phyloP scores from a whole-genome alignment of 2,797 vertebrate genomes.

The Gymnoscopelus braueri region DNA sequence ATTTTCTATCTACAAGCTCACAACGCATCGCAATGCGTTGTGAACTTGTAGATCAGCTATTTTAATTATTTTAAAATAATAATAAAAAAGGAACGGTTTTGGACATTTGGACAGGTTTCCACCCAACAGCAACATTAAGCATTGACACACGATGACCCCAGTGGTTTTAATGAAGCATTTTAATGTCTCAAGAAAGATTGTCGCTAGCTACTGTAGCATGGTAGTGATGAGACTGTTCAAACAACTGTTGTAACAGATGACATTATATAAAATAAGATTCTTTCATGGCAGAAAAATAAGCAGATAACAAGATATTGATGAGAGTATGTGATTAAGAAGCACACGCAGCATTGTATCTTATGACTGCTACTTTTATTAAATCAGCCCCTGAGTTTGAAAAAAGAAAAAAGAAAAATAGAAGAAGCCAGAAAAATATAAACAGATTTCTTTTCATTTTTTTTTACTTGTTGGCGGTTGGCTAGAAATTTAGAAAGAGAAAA shows the following conservation, averaged over 20 bases:
- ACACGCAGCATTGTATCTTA: constrained; percentile 66
- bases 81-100: too few species aligned
- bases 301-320: constrained; percentile 60
- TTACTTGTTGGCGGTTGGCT: constrained; percentile 71
- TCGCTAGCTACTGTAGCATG: constrained; percentile 58
- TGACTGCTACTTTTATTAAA: constrained; percentile 71
- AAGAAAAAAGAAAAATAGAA: constrained; percentile 43
- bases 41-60: too few species aligned
- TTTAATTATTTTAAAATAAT: too few species aligned
- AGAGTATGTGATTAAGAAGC: constrained; percentile 69
- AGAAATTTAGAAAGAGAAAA: constrained; percentile 64
- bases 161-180: constrained; percentile 68
- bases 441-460: constrained; percentile 15
- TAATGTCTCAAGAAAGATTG: constrained; percentile 74
- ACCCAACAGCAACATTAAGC: not conserved
- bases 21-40: too few species aligned
- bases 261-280: constrained; percentile 64
- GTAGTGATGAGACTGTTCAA: constrained; percentile 59
- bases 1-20: too few species aligned
- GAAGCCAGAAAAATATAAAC: constrained; percentile 65
- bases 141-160: constrained; percentile 25
- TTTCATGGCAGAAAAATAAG: constrained; percentile 69
- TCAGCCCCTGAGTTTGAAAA: constrained; percentile 81
- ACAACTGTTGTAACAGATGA: constrained; percentile 61
- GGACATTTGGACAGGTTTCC: too few species aligned